Percentiles rank a stretch among this genome's conserved stretches.
Evolutionary conservation across 2,888 invertebrate species (phyloP).

Genomic region (Polyommatus iphigenia): DNA sequence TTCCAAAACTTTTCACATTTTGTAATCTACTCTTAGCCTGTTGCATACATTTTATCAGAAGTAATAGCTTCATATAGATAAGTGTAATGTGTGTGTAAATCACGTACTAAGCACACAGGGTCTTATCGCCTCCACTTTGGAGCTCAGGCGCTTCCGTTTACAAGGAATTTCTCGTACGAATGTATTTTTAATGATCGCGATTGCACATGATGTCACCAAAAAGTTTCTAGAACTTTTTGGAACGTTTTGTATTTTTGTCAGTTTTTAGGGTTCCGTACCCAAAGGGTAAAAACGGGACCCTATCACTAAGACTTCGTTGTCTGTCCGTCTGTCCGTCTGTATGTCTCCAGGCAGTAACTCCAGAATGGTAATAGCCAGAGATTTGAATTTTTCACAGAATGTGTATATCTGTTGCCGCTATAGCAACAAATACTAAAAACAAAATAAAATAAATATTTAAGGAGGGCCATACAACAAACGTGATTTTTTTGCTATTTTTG

Average conservation of each 20-base stretch:
- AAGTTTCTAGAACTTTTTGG: neutral
- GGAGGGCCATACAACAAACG: too few relatives aligned
- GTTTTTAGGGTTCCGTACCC: neutral
- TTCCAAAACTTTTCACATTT: neutral
- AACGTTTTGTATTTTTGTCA: neutral
- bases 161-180: conserved; percentile 18
- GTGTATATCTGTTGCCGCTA: too few relatives aligned
- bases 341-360: too few relatives aligned
- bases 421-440: too few relatives aligned
- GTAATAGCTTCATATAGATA: conserved; percentile 22
- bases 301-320: too few relatives aligned
- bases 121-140: conserved; percentile 40
- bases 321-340: too few relatives aligned
- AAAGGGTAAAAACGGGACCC: too few relatives aligned
- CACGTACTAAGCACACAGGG: conserved; percentile 40
- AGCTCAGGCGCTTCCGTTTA: conserved; percentile 39
- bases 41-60: conserved; percentile 6
- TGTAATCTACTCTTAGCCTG: conserved; percentile 6
- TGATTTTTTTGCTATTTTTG: too few relatives aligned
- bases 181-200: conserved; percentile 23
- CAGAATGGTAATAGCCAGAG: too few relatives aligned
- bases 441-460: too few relatives aligned
- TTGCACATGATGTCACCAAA: conserved; percentile 8
- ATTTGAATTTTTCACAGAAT: too few relatives aligned
- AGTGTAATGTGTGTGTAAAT: conserved; percentile 38